These are phyloP conservation scores for Falcaria lacertinaria DNA, from an alignment of 2,888 invertebrate species.

Conservation along the genomic window DNA sequence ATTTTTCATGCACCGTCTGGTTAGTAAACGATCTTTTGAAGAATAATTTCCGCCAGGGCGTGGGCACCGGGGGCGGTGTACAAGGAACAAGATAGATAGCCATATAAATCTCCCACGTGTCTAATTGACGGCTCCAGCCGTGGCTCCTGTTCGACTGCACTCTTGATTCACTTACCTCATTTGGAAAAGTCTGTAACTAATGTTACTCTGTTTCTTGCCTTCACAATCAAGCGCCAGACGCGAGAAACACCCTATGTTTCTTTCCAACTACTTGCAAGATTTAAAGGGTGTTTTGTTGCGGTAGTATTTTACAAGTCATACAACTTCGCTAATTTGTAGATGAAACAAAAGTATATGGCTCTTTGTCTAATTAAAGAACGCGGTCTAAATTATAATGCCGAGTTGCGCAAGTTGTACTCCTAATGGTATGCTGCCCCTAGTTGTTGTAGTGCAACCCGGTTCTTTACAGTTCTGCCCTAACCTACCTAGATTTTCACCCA, in stretches of 20 bases:
- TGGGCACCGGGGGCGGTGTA: conserved; percentile 30
- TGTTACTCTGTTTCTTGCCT: conserved; percentile 25
- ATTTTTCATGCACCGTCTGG: conserved; percentile 1
- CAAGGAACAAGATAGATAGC: conserved; percentile 65
- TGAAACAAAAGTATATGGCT: too few relatives aligned
- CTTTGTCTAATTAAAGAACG: too few relatives aligned
- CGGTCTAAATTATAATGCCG: too few relatives aligned
- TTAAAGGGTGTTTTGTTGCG: conserved; percentile 7
- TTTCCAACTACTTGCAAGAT: conserved; percentile 12
- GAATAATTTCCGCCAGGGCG: conserved; percentile 57
- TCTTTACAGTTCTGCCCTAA: too few relatives aligned
- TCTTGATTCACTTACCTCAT: conserved; percentile 53
- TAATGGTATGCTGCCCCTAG: too few relatives aligned
- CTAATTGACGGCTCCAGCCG: conserved; percentile 69
- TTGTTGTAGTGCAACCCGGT: too few relatives aligned
- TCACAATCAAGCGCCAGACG: conserved; percentile 14
- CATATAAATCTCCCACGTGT: conserved; percentile 70
- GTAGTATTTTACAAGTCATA: too few relatives aligned
- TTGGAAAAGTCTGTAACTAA: conserved; percentile 36
- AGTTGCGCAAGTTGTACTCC: too few relatives aligned
- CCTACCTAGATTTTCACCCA: too few relatives aligned
- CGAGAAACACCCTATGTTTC: conserved; percentile 13
- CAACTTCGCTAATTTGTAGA: too few relatives aligned
- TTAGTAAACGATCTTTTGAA: conserved; percentile 45
- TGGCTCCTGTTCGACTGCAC: conserved; percentile 31